These are phyloP conservation scores for Gambusia yucatana DNA, from an alignment of 2,797 vertebrate species.

Conservation along the genomic window DNA sequence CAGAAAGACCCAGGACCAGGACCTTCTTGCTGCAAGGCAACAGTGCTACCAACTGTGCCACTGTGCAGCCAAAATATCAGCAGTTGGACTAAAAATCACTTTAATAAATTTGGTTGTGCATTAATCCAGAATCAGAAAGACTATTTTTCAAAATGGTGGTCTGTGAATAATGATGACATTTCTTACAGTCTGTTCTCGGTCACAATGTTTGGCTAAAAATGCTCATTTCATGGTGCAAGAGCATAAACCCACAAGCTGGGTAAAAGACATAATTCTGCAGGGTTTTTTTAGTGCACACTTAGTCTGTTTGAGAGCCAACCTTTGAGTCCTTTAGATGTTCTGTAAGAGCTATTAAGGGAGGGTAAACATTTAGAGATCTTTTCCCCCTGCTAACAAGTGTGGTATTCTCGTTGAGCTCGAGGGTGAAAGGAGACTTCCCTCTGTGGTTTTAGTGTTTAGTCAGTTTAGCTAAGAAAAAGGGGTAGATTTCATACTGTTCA, in stretches of 20 bases:
- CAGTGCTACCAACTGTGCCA: too few relatives aligned
- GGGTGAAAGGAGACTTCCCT: constrained; percentile 56
- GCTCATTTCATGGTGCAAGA: neutral
- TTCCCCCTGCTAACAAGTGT: constrained; percentile 42
- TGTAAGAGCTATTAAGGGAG: constrained; percentile 43
- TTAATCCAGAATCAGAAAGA: neutral
- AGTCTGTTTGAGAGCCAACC: constrained; percentile 35
- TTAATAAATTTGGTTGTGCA: neutral
- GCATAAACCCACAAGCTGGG: neutral
- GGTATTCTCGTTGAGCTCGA: constrained; percentile 37
- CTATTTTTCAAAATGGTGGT: neutral
- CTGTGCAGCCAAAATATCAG: neutral
- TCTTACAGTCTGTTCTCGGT: neutral
- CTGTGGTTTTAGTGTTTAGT: constrained; percentile 46
- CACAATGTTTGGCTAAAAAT: neutral
- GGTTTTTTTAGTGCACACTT: constrained; percentile 11
- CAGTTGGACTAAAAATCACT: neutral
- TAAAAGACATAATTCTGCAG: neutral
- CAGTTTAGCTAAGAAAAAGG: constrained; percentile 57
- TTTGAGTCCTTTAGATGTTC: constrained; percentile 30
- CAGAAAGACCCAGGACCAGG: too few relatives aligned
- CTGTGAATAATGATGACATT: neutral
- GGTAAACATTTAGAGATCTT: constrained; percentile 58
- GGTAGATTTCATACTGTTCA: constrained; percentile 75
- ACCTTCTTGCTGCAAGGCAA: too few relatives aligned